Evolutionary conservation across 1,140 invertebrate genomes (phyloP), one percentile per base, ranked within the genome.

Genomic region (Helicorthomorpha holstii): DNA sequence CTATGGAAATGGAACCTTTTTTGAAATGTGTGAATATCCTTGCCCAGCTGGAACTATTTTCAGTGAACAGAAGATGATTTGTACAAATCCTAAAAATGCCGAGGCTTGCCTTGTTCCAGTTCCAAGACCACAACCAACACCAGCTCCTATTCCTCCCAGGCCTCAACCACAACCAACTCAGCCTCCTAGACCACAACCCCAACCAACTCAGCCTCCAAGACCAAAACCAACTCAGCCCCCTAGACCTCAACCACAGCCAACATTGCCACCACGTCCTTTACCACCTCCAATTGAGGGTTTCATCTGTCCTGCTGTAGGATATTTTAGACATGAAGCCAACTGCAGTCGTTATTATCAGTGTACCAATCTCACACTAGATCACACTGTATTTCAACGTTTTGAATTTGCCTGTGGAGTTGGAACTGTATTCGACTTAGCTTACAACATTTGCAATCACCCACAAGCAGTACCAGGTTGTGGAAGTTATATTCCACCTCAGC

Each of bases 391-490:
- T 12, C 24, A 27, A 21, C 4, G 22, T 10, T 49, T 49, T 49
- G 22, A 27, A 7, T 49, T 27, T 21, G 25, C 12, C 16, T 49
- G 48, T 27, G 48, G 22, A 12, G 4, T 7, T 10, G 48, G 48
- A 49, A 49, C 12, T 27, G 48, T 27, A 4, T 49, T 49, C 24
- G 48, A 49, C 21, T 10, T 42, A 49, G 4, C 22, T 34, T 19
- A 42, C 12, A 49, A 27, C 26, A 23, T 49, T 24, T 49, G 48
- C 27, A 49, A 49, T 21, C 48, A 49, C 27, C 12, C 25, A 7
- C 4, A 19, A 3, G 4, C 7, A 4, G 48, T 49, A 7, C 48
- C 48, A 16, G 22, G 22, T 10, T 49, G 48, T 27, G 48, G 22
- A 34, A 4, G 7, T 46, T 22, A 46, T 19, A 46, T 46, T 25